A percentile compares a stretch with the other conserved stretches of the same genome.
These are phyloP conservation scores for Semotilus atromaculatus DNA, from an alignment of 2,797 vertebrate genomes.

Conservation along the genomic window DNA sequence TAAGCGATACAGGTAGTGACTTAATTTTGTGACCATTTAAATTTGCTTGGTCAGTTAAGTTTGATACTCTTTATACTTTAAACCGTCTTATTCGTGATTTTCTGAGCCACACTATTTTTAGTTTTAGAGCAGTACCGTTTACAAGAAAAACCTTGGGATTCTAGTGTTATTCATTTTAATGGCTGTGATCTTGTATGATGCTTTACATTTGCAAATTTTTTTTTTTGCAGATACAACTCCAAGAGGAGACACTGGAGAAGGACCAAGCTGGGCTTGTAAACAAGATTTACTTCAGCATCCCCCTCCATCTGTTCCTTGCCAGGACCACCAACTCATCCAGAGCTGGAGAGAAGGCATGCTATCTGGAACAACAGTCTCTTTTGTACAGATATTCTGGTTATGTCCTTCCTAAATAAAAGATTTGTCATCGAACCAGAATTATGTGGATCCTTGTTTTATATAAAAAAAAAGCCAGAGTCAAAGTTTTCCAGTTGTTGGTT, in stretches of 20 bases:
- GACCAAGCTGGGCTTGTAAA: conserved; percentile 89
- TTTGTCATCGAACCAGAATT: conserved; percentile 67
- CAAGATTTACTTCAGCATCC: conserved; percentile 54
- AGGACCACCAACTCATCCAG: conserved; percentile 65
- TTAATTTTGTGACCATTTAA: background rate
- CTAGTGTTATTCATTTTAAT: background rate
- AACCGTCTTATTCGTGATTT: background rate
- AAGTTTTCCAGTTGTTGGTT: background rate
- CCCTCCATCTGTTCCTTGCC: conserved; percentile 53
- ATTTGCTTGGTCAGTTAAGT: too few relatives aligned
- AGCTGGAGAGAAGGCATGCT: conserved; percentile 63
- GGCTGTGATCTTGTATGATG: background rate
- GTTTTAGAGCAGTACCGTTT: too few relatives aligned
- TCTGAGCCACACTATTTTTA: too few relatives aligned
- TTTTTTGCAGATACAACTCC: conserved; percentile 88
- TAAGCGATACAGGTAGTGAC: too few relatives aligned
- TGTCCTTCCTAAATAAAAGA: conserved; percentile 79
- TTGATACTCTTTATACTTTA: background rate
- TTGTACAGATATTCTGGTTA: conserved; percentile 81
- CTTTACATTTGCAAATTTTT: background rate
- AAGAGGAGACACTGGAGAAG: conserved; percentile 97
- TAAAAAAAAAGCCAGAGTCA: background rate
- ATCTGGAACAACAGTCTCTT: conserved; percentile 71
- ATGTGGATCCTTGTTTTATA: background rate
- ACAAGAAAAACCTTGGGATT: background rate